A percentile compares a stretch with the other conserved stretches of the same genome.
phyloP scores from a whole-genome alignment of 2,797 vertebrate genomes.

The Protosalanx chinensis region DNA sequence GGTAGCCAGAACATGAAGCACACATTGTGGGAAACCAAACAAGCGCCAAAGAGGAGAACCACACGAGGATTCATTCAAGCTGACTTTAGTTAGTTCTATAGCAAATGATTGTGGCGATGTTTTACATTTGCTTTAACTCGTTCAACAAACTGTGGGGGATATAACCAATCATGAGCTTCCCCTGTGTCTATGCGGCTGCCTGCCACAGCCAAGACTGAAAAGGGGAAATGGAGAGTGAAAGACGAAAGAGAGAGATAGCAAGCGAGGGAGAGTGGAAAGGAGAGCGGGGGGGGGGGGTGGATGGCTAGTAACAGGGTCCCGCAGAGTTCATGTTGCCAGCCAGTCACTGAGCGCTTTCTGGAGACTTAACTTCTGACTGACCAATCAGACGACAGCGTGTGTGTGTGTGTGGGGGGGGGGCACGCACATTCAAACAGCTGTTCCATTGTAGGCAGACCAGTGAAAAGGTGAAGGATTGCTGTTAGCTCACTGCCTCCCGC shows the following conservation, averaged over 20 bases:
- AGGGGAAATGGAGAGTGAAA: background rate
- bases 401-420: background rate
- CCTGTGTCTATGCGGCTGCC: background rate
- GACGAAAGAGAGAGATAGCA: background rate
- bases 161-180: constrained; percentile 6
- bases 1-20: no score
- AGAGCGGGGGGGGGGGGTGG: constrained; percentile 17
- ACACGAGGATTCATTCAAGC: background rate
- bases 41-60: no score
- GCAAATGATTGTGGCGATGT: background rate
- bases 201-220: background rate
- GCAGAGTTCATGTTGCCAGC: constrained; percentile 39
- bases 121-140: no score
- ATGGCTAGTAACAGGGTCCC: constrained; percentile 38
- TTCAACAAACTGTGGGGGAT: background rate
- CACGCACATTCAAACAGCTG: constrained; percentile 48
- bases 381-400: constrained; percentile 38
- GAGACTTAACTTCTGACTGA: constrained; percentile 46
- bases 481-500: constrained; percentile 25
- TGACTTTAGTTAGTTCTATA: background rate
- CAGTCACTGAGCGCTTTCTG: constrained; percentile 45
- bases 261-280: constrained; percentile 9
- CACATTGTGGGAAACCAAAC: no score
- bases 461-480: constrained; percentile 43
- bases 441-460: constrained; percentile 44